Base-by-base conservation (phyloP, 2,888 invertebrate species). In the Balanococcus diminutus region DNA sequence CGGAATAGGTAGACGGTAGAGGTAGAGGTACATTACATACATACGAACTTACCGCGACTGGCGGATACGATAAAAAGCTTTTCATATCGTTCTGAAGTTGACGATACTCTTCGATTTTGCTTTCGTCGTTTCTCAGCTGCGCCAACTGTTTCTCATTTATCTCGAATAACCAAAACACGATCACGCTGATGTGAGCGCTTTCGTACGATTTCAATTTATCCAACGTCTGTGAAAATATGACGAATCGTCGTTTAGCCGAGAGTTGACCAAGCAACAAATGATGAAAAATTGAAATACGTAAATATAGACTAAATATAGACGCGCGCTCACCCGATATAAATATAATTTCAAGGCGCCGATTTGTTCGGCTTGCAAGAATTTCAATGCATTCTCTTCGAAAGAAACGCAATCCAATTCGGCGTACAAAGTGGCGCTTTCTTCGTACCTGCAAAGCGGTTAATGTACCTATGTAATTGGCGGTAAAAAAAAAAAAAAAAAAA, bases 91-190 rank as follows among this genome's bases (percentile, higher is more conserved):
- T 92, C 89, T 96, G 95, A 0, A 95, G 90, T 75, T 92, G 92
- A 25, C 90, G 90, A 88, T 94, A 95, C 61, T 91, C 90, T 1
- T 79, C 86, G n/a, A 89, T 88, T 19, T 89, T 89, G 61, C 88
- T 88, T 82, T 79, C 22, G 28, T 39, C 67, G 87, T 90, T 90
- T 81, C 88, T 87, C 81, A 96, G 91, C 75, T 93, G 91, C n/a
- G 97, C 96, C 86, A 99, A 92, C 90, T 97, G 95, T 86, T 95
- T 96, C 87, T 98, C 91, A 90, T 95, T 98, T 39, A 99, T 91
- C 90, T 99, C 99, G 0, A 97, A 93, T 88, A 98, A 92, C 98
- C 99, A 99, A 86, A 98, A 93, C 0, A 98, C 95, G 51, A 99
- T 92, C 93, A 98, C 96, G 0, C 98, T 97, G 82, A 96, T 94